Base-by-base conservation (phyloP, 2,797 vertebrate genomes). In the Gobionotothen gibberifrons region DNA sequence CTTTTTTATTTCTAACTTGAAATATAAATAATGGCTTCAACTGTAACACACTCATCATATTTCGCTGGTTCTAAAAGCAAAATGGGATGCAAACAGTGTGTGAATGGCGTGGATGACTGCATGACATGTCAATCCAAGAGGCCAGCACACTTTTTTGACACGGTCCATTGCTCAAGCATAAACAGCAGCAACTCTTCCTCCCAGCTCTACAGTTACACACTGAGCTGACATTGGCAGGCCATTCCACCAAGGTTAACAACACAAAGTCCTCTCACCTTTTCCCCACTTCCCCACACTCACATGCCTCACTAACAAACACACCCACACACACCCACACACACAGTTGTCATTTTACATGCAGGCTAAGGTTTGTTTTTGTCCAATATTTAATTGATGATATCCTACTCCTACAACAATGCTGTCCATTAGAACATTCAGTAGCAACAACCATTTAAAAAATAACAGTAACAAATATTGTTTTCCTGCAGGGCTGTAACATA, bases 261-360 rank as follows among this genome's bases (percentile, higher is more conserved):
- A 56, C 54, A 10, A 4, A 47, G 43, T 29, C 56, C 60, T 56
- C 55, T 89, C 81, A 90, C 86, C 84, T 90, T 91, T 91, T 53
- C 66, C 86, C 82, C 51, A 81, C 66, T 89, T 85, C 53, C 54
- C 54, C 11, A 67, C 14, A 67, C 59, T 68, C 54, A 67, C 68
- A 72, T 55, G 43, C 21, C 19, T 9, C 32, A 55, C 17, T 14
- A 39, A 43, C 53, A 61, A 4, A 74, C 22, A 43, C 56, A 48
- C 62, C 66, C 26, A 22, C 22, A 22, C 22, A 3, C 29, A 32
- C 21, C 21, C 21, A 26, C 22, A 44, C 61, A 49, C 66, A 72
- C n/a, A 63, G 2, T n/a, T 19, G 49, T 53, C 5, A 2, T 9
- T 69, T 66, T 16, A 36, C 48, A 68, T 51, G 29, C 43, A 74